A percentile compares a stretch with the other conserved stretches of the same genome.
Evolutionary conservation across 1,140 invertebrate genomes (phyloP).

Genomic region (Brachionus angularis): DNA sequence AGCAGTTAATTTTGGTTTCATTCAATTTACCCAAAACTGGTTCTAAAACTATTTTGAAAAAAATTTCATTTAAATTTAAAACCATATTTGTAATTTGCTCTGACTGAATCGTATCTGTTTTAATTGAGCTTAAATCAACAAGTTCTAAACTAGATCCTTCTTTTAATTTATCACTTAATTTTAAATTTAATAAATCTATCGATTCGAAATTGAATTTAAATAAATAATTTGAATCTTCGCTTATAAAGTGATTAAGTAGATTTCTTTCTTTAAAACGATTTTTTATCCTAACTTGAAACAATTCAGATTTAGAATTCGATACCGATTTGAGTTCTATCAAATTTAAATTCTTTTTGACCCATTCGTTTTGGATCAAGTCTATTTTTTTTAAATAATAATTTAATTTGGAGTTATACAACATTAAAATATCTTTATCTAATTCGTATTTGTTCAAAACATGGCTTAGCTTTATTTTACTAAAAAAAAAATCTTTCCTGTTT

Average conservation of each 20-base stretch:
- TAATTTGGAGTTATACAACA: background rate
- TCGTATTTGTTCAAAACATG: background rate
- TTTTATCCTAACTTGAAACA: background rate
- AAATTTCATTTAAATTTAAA: background rate
- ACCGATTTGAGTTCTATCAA: no score
- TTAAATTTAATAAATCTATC: slow-evolving; percentile 4
- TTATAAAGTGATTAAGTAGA: background rate
- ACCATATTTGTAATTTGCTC: background rate
- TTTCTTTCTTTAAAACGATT: slow-evolving; percentile 13
- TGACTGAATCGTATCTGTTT: background rate
- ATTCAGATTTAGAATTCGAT: background rate
- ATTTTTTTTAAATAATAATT: background rate
- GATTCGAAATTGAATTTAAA: slow-evolving; percentile 38
- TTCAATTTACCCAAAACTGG: no score
- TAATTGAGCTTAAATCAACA: background rate
- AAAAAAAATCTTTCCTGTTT: background rate
- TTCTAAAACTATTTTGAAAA: background rate
- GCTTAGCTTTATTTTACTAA: background rate
- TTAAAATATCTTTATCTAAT: no score
- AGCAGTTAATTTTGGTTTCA: background rate
- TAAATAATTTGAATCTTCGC: background rate
- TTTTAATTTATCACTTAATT: background rate
- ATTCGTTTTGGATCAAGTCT: background rate
- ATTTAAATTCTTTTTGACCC: background rate
- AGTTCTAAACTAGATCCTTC: no score